phyloP scores from a whole-genome alignment of 2,888 invertebrate species.

The Craniophora ligustri region DNA sequence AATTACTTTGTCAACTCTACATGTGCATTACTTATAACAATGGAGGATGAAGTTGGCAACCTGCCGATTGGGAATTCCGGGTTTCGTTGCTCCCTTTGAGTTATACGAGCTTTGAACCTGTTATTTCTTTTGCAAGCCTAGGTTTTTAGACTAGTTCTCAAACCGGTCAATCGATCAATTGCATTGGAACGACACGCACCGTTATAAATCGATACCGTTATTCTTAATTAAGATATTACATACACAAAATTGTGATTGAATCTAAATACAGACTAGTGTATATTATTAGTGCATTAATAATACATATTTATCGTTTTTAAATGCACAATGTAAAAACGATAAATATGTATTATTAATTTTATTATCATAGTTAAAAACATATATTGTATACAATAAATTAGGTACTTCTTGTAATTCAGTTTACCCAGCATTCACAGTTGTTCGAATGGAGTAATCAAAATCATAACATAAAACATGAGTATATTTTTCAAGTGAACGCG shows the following conservation, averaged over 20 bases:
- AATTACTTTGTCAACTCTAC: conserved; percentile 26
- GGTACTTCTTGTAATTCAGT: too few relatives aligned
- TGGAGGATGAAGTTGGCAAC: conserved; percentile 38
- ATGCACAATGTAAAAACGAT: too few relatives aligned
- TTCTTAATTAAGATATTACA: conserved; percentile 28
- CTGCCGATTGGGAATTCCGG: conserved; percentile 48
- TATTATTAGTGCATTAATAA: too few relatives aligned
- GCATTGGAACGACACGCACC: conserved; percentile 33
- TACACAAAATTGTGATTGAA: conserved; percentile 4
- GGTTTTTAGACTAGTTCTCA: conserved; percentile 35
- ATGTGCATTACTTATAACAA: conserved; percentile 37
- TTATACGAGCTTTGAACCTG: conserved; percentile 29
- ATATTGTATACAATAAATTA: too few relatives aligned
- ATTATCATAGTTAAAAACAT: too few relatives aligned
- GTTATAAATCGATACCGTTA: conserved; percentile 46
- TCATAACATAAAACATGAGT: conserved; percentile 22
- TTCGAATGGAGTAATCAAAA: conserved; percentile 13
- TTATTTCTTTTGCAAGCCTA: conserved; percentile 19
- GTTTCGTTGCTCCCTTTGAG: conserved; percentile 34
- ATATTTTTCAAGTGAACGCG: conserved; percentile 44
- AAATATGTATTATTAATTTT: too few relatives aligned
- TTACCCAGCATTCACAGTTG: too few relatives aligned
- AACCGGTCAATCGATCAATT: conserved; percentile 49
- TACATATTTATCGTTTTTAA: too few relatives aligned
- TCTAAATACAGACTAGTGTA: conserved; percentile 17